A percentile compares a stretch with the other conserved stretches of the same genome.
These are phyloP conservation scores for Babyrousa celebensis DNA, from an alignment of 2,797 vertebrate species.

Conservation along the genomic window DNA sequence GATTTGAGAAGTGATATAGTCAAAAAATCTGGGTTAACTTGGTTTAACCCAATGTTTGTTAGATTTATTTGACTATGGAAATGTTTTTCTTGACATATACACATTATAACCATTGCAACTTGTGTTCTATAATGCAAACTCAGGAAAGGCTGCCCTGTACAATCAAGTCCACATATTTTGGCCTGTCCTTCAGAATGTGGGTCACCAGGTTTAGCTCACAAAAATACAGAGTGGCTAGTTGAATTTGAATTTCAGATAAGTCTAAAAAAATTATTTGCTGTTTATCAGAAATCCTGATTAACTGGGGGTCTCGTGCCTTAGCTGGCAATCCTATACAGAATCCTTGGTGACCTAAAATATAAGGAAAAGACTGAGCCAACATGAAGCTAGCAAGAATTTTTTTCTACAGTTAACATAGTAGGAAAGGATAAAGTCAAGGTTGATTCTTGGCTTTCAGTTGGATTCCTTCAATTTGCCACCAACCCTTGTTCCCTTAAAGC, in stretches of 20 bases:
- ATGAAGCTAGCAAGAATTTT: slow-evolving; percentile 22
- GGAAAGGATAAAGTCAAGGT: slow-evolving; percentile 40
- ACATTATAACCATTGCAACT: background rate
- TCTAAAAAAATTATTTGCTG: background rate
- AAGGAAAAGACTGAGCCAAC: background rate
- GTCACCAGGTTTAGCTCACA: background rate
- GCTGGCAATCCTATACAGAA: background rate
- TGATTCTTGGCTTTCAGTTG: background rate
- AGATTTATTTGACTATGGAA: slow-evolving; percentile 12
- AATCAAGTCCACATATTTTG: background rate
- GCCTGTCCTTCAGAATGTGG: background rate
- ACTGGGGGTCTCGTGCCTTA: background rate
- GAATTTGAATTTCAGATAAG: slow-evolving; percentile 42
- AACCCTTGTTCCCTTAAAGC: background rate
- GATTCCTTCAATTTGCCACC: slow-evolving; percentile 44
- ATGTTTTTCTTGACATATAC: background rate
- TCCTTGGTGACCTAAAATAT: background rate
- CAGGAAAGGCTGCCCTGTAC: background rate
- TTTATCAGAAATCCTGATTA: slow-evolving; percentile 56
- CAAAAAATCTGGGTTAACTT: background rate
- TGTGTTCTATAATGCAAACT: background rate
- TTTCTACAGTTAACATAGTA: background rate
- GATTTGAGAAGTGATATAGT: background rate
- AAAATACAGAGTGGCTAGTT: background rate
- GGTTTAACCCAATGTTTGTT: slow-evolving; percentile 23